Evolutionary conservation across 2,113 vertebrate genomes (phyloP).

Genomic region (Hylia prasina): DNA sequence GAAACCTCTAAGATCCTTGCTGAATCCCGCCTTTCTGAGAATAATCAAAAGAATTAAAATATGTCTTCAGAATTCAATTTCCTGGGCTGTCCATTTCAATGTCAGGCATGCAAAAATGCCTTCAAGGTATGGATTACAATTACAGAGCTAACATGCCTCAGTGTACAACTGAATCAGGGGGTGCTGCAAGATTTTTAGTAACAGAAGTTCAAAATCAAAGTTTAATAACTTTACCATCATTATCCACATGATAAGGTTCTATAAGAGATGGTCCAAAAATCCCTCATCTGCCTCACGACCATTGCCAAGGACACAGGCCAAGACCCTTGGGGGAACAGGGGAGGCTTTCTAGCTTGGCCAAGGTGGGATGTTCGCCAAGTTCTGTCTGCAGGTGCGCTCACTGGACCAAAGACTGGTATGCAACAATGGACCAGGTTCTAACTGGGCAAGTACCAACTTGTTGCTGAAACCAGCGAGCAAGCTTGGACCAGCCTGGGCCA

Average conservation of each 20-base stretch:
- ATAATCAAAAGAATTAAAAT: constrained; percentile 11
- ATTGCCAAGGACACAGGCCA: too few relatives aligned
- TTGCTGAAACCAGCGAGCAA: too few relatives aligned
- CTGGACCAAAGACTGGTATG: too few relatives aligned
- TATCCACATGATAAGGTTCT: constrained; percentile 4
- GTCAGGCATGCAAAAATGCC: neutral
- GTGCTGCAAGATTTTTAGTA: constrained; percentile 46
- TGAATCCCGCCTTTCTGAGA: neutral
- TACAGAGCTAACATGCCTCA: constrained; percentile 19
- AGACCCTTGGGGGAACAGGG: too few relatives aligned
- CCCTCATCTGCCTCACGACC: too few relatives aligned
- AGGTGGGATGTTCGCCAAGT: too few relatives aligned
- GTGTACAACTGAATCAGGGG: neutral
- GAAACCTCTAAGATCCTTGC: neutral
- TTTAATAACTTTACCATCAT: constrained; percentile 45
- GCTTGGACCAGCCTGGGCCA: too few relatives aligned
- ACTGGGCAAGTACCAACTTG: too few relatives aligned
- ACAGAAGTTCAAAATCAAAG: constrained; percentile 47
- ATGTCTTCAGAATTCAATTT: neutral
- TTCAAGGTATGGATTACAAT: constrained; percentile 34
- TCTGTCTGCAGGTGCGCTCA: too few relatives aligned
- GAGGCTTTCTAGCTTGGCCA: too few relatives aligned
- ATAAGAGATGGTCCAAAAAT: too few relatives aligned
- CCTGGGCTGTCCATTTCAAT: neutral
- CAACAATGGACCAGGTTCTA: too few relatives aligned